Percentiles rank a stretch among this genome's conserved stretches.
Conservation (phyloP, 2,797 vertebrate genomes). For the Pseudochirops cupreus region DNA sequence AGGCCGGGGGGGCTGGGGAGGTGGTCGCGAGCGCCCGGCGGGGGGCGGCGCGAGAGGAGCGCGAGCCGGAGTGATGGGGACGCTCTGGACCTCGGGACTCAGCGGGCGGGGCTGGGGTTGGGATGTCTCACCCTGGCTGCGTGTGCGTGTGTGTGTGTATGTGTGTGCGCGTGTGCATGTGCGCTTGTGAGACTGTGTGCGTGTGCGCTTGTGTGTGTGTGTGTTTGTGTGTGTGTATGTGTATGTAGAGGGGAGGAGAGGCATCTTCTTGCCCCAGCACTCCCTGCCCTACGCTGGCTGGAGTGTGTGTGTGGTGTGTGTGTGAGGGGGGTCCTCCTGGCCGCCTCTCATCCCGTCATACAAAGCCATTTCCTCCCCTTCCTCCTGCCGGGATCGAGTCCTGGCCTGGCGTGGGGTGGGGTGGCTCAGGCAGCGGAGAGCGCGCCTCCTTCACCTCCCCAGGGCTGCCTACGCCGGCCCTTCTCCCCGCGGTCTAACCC, state of each 20-base stretch:
- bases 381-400: conserved; percentile 34
- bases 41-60: not conserved
- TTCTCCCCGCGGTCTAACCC: not conserved
- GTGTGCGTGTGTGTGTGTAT: not conserved
- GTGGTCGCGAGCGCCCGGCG: not conserved
- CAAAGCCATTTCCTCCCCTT: conserved; percentile 73
- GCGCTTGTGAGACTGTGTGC: too few relatives aligned
- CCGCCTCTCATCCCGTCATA: conserved; percentile 67
- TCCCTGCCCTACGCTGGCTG: not conserved
- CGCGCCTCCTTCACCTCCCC: conserved; percentile 5
- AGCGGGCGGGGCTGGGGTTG: conserved; percentile 37
- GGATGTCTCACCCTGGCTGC: not conserved
- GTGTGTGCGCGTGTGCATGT: not conserved
- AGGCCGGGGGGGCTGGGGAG: not conserved
- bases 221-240: not conserved
- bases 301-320: not conserved
- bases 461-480: not conserved
- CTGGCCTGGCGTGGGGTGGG: conserved; percentile 7
- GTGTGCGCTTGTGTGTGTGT: not conserved
- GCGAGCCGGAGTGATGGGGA: not conserved
- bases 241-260: not conserved
- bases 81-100: not conserved
- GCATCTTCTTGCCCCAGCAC: conserved; percentile 14
- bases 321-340: conserved; percentile 1
- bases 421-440: conserved; percentile 48